phyloP scores from a whole-genome alignment of 2,888 invertebrate species.

The Agrochola macilenta region DNA sequence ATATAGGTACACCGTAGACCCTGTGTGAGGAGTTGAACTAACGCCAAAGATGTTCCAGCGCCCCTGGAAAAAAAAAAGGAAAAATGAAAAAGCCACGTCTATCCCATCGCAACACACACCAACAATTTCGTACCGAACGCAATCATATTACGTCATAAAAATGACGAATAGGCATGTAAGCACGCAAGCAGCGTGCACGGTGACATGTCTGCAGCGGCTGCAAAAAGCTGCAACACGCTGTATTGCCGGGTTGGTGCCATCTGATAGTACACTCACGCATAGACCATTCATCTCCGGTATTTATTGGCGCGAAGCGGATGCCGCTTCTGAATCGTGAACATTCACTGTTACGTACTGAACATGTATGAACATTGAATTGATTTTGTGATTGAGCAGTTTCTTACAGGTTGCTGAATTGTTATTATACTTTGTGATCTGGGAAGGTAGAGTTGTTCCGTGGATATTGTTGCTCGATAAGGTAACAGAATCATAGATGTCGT shows the following conservation, averaged over 20 bases:
- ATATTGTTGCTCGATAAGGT: constrained; percentile 18
- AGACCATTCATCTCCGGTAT: constrained; percentile 83
- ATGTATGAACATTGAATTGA: constrained; percentile 55
- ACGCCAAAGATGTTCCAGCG: neutral
- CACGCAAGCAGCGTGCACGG: constrained; percentile 78
- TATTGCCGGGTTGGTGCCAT: constrained; percentile 71
- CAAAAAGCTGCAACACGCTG: constrained; percentile 73
- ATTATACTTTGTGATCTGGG: constrained; percentile 55
- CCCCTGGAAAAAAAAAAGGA: neutral
- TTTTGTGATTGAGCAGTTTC: constrained; percentile 59
- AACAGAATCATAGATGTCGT: constrained; percentile 3
- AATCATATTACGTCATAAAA: constrained; percentile 88
- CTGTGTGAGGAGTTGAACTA: neutral
- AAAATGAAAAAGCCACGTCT: constrained; percentile 60
- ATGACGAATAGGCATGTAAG: constrained; percentile 85
- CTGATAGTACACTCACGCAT: constrained; percentile 84
- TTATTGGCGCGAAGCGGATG: constrained; percentile 84
- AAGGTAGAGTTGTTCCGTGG: constrained; percentile 19
- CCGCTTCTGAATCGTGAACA: constrained; percentile 70
- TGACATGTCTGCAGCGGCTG: constrained; percentile 68
- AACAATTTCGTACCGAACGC: constrained; percentile 74
- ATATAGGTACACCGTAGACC: too few species aligned
- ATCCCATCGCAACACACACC: constrained; percentile 32
- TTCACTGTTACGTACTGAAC: constrained; percentile 68
- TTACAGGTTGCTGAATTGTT: constrained; percentile 47